A percentile compares a stretch with the other conserved stretches of the same genome.
phyloP scores from a whole-genome alignment of 2,797 vertebrate genomes.

The Crenuchus spilurus region DNA sequence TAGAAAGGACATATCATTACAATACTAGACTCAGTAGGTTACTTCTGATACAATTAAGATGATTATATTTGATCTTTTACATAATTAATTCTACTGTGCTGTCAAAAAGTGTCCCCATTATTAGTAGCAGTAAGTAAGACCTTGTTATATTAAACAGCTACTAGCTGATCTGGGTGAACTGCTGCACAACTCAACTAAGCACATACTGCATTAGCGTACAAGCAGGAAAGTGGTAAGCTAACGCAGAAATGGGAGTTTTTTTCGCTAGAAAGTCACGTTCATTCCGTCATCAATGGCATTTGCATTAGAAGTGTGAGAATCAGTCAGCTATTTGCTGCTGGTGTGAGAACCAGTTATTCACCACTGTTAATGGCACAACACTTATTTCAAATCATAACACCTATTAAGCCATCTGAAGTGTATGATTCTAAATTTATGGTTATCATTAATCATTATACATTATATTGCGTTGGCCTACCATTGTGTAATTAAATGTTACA shows the following conservation, averaged over 20 bases:
- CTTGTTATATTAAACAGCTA: neutral
- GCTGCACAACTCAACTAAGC: neutral
- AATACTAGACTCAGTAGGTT: too few relatives aligned
- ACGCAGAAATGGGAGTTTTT: too few relatives aligned
- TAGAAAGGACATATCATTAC: too few relatives aligned
- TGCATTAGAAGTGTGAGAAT: slow-evolving; percentile 1
- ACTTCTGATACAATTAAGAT: too few relatives aligned
- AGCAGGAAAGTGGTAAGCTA: too few relatives aligned
- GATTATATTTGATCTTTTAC: too few relatives aligned
- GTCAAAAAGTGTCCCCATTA: too few relatives aligned
- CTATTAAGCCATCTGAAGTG: neutral
- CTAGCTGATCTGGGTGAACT: neutral
- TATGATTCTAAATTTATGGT: neutral
- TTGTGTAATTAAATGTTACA: too few relatives aligned
- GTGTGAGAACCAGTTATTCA: neutral
- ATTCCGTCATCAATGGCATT: neutral
- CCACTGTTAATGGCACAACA: neutral
- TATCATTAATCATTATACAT: too few relatives aligned
- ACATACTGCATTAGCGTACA: neutral
- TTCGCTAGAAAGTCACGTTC: neutral
- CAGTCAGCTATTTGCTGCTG: slow-evolving; percentile 5
- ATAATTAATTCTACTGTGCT: too few relatives aligned
- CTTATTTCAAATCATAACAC: neutral
- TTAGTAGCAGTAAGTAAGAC: too few relatives aligned
- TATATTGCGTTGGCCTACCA: too few relatives aligned